Evolutionary conservation across 2,113 vertebrate species (phyloP).

Genomic region (Bungarus multicinctus): DNA sequence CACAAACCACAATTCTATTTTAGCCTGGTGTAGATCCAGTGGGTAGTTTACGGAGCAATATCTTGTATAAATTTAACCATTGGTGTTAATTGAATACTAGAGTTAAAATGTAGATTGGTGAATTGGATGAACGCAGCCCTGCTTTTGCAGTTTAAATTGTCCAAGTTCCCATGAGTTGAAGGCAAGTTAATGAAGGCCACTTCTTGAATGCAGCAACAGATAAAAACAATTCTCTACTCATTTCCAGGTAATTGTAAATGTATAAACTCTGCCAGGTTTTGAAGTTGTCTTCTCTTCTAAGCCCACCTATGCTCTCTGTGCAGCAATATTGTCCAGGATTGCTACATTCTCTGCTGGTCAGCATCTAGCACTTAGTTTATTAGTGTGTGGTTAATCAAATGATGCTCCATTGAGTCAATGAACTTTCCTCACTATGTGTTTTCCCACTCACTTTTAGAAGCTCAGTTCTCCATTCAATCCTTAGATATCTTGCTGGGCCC

Average conservation of each 20-base stretch:
- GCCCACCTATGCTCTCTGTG: neutral
- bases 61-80: neutral
- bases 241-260: neutral
- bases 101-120: neutral
- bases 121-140: neutral
- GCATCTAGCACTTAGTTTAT: neutral
- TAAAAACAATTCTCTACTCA: neutral
- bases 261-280: neutral
- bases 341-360: neutral
- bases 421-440: neutral
- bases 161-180: neutral
- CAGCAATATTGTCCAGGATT: neutral
- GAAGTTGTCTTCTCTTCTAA: neutral
- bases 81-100: neutral
- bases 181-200: neutral
- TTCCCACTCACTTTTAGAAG: neutral
- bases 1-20: neutral
- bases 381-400: neutral
- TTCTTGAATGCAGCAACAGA: neutral
- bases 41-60: neutral
- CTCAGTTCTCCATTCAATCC: neutral
- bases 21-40: neutral
- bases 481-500: neutral
- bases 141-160: neutral
- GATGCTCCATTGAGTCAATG: neutral